Base-by-base conservation (phyloP, 2,797 vertebrate genomes). In the Setipinna tenuifilis region DNA sequence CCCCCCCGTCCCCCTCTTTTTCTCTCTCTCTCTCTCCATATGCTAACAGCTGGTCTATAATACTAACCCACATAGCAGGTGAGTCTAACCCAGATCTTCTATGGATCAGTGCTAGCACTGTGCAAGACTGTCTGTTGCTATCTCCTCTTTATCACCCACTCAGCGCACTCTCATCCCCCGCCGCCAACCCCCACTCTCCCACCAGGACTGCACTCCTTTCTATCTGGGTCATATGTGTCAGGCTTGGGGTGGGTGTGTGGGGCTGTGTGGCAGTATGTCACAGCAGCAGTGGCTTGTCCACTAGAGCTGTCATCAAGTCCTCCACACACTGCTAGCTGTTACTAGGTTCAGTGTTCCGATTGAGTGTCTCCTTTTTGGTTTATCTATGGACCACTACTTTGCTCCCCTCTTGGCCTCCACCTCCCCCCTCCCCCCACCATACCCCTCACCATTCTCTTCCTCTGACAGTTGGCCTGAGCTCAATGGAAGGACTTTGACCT, bases 231-330 rank as follows among this genome's bases (percentile, higher is more conserved):
- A 31, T 71, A 17, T 75, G 6, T 75, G 68, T 75, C 68, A 35
- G 28, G 31, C 4, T 48, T 48, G 46, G 46, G 46, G 46, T 48
- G 3, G 46, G 46, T 48, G 46, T 48, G 46, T 48, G 46, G 46
- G 93, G 93, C 93, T 92, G 91, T 16, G 61, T 83, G 87, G 87
- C 90, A 91, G 88, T 90, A 91, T 91, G 90, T 89, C 83, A 28
- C 88, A 88, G 90, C 90, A 91, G 92, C 92, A 89, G 90, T 92
- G 93, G 89, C 91, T 89, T 91, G 90, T 88, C 92, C 93, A 92
- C 90, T 95, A 94, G 95, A 95, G 85, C 95, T 95, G 94, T 95
- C 95, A 94, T 92, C 94, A 88, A 93, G 90, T 92, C 87, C 89
- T 86, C 78, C 83, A 84, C 85, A 88, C 87, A 88, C 89, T 88